Base-by-base conservation (phyloP, 2,797 vertebrate genomes). In the Falco novaeseelandiae region DNA sequence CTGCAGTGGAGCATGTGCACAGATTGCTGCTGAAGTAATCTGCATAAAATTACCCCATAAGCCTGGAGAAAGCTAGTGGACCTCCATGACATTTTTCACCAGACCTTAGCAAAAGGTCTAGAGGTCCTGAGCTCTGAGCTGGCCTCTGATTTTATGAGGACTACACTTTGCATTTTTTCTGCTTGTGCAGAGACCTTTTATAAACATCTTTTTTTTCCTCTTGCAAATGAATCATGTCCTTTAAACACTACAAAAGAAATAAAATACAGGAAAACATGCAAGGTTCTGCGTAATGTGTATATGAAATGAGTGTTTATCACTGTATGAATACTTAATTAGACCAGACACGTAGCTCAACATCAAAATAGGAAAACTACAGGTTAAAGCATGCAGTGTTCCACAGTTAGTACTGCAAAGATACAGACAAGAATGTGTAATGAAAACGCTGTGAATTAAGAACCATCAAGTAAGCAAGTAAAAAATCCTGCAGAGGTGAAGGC, bases 321-420 rank as follows among this genome's bases (percentile, higher is more conserved):
- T 91, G 52, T 63, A 72, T 87, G 78, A 95, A 94, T 87, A 72
- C 71, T 34, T 94, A 94, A 93, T 96, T 96, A 94, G 67, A 89
- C 36, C 63, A 96, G 90, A 63, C 48, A 48, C 10, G 38, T 65
- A 94, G 49, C 79, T 95, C 65, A 91, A 57, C 84, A 87, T 81
- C 83, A 93, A 94, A 94, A 84, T 1, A 80, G 20, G 38, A 86
- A 76, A 93, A 78, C 14, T 55, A 63, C 0, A 14, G 78, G 89
- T 91, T 93, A 93, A 94, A 86, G 34, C 72, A 65, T 55, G 38
- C 57, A 81, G 51, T 42, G 63, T 63, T 87, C 87, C 59, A 65
- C 1, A 4, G 77, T 48, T 87, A 80, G 51, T 13, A 58, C 65
- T 76, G 89, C 57, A 78, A 81, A 87, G 69, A 81, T 58, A 83